Conservation (phyloP, 2,888 invertebrate species). For the Leptogaster cylindrica region DNA sequence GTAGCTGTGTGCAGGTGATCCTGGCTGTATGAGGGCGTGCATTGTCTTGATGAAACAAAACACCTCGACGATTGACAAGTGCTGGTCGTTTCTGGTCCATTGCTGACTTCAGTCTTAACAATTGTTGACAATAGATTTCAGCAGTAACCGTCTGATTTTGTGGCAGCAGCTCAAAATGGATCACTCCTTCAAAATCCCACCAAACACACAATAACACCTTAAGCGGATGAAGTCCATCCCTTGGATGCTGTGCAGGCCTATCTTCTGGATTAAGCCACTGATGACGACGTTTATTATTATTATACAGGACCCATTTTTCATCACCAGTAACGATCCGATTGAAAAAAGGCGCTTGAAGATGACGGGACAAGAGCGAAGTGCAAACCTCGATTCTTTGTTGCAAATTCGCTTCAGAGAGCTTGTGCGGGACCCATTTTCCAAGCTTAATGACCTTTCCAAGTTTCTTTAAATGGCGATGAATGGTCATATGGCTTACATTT, state of each 20-base stretch:
- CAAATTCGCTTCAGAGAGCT: conserved; percentile 5
- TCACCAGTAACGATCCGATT: not conserved
- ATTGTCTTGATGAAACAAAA: not conserved
- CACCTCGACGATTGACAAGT: conserved; percentile 3
- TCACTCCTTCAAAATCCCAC: conserved; percentile 16
- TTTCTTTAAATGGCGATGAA: conserved; percentile 3
- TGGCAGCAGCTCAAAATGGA: not conserved
- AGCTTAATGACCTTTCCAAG: conserved; percentile 3
- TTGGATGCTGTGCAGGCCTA: not conserved
- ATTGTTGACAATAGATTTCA: conserved; percentile 3
- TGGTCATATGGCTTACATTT: not conserved
- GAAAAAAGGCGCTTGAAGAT: not conserved
- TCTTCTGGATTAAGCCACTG: not conserved
- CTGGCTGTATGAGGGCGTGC: not conserved
- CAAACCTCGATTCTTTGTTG: conserved; percentile 1
- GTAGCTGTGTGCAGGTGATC: not conserved
- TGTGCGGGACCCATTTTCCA: conserved; percentile 5
- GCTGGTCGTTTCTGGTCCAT: conserved; percentile 2
- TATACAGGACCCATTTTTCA: not conserved
- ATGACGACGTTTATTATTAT: conserved; percentile 10
- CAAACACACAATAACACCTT: not conserved
- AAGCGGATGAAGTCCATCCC: not conserved
- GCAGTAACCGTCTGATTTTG: not conserved
- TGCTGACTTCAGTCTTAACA: not conserved
- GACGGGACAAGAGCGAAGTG: not conserved